Percentiles rank a stretch among this genome's conserved stretches.
phyloP scores from a whole-genome alignment of 2,113 vertebrate genomes.

The Eublepharis macularius region DNA sequence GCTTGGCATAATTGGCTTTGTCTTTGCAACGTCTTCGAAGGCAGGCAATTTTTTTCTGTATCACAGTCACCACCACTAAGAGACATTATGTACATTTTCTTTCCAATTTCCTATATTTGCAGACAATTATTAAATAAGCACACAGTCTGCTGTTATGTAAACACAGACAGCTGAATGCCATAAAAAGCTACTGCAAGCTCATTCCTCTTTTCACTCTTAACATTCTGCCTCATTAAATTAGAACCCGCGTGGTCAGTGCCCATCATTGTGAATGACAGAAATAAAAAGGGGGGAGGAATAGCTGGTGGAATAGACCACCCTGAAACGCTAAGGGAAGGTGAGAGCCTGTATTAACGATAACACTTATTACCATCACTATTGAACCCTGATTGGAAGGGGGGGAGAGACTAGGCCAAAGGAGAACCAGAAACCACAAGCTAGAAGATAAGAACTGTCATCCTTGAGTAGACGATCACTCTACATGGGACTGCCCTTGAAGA shows the following conservation, averaged over 20 bases:
- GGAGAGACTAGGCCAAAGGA: neutral
- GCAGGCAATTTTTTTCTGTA: neutral
- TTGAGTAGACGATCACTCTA: no score
- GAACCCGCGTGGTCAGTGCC: slow-evolving; percentile 17
- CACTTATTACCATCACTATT: no score
- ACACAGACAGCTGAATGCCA: neutral
- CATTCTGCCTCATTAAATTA: neutral
- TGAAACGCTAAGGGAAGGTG: neutral
- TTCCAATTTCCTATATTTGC: neutral
- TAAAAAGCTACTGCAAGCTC: neutral
- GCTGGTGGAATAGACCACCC: neutral
- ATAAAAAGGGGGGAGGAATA: slow-evolving; percentile 32
- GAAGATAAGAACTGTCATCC: no score
- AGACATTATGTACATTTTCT: neutral
- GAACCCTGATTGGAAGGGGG: neutral
- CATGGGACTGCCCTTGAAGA: no score
- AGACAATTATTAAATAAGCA: neutral
- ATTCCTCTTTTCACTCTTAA: slow-evolving; percentile 20
- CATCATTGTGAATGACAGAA: neutral
- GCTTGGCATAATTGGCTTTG: neutral
- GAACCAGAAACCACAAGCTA: neutral
- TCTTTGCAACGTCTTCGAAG: neutral
- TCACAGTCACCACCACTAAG: neutral
- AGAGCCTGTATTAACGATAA: no score
- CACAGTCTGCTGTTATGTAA: neutral